A percentile compares a stretch with the other conserved stretches of the same genome.
Evolutionary conservation across 2,113 vertebrate genomes (phyloP).

Genomic region (Arizona elegans): DNA sequence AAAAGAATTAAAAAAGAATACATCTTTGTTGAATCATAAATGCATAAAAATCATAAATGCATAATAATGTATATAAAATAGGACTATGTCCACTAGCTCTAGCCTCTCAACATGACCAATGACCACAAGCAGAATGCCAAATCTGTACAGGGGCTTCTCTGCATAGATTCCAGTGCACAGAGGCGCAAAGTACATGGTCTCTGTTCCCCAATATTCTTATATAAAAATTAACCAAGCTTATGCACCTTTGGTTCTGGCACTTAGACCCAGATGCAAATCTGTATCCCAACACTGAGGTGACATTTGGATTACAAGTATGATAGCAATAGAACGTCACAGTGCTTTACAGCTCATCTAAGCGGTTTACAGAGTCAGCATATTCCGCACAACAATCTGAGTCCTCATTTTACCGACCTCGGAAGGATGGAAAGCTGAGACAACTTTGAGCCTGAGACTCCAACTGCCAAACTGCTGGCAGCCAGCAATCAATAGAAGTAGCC

Average conservation of each 20-base stretch:
- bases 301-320: not conserved
- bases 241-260: not conserved
- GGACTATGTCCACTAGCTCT: not conserved
- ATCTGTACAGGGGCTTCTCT: not conserved
- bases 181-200: not conserved
- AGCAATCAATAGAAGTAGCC: no score
- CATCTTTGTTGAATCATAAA: not conserved
- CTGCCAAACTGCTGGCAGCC: no score
- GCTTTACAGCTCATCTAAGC: no score
- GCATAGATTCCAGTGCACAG: not conserved
- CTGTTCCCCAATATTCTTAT: not conserved
- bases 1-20: not conserved
- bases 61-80: not conserved
- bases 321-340: no score
- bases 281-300: not conserved
- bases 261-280: not conserved
- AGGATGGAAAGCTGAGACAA: no score
- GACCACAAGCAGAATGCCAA: not conserved
- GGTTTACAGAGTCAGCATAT: no score
- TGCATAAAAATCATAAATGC: not conserved
- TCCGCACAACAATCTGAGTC: no score
- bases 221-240: not conserved
- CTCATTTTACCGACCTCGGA: no score
- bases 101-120: not conserved
- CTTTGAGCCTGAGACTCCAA: no score